phyloP scores from a whole-genome alignment of 2,113 vertebrate genomes.

The Rhabdornis inornatus region DNA sequence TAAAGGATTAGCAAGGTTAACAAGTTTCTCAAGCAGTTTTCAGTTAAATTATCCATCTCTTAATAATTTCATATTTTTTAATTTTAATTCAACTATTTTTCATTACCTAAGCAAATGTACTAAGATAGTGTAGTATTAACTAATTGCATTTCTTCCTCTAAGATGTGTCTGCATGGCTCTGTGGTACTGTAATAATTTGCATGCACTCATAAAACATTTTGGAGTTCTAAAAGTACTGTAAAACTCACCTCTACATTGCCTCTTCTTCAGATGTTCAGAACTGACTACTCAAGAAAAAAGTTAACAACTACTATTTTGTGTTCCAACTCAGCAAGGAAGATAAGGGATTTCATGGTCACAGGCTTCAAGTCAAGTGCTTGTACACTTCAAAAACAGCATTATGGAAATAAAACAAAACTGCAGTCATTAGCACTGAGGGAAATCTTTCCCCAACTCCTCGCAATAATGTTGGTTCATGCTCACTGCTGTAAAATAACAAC shows the following conservation, averaged over 20 bases:
- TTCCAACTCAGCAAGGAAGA: background rate
- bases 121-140: background rate
- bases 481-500: background rate
- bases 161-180: background rate
- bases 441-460: accelerated
- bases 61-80: background rate
- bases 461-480: background rate
- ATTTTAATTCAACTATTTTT: background rate
- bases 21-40: background rate
- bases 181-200: background rate
- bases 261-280: background rate
- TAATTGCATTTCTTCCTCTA: background rate
- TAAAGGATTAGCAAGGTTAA: background rate
- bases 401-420: background rate
- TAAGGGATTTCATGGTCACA: background rate
- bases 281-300: background rate
- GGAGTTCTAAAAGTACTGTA: background rate
- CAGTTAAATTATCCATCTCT: background rate
- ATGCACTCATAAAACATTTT: background rate
- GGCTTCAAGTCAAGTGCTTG: background rate
- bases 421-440: background rate
- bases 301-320: background rate
- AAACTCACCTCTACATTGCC: background rate
- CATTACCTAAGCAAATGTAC: background rate
- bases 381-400: background rate